Conservation (phyloP, 35 echinoderm and acorn worm species). For the Lytechinus variegatus region DNA sequence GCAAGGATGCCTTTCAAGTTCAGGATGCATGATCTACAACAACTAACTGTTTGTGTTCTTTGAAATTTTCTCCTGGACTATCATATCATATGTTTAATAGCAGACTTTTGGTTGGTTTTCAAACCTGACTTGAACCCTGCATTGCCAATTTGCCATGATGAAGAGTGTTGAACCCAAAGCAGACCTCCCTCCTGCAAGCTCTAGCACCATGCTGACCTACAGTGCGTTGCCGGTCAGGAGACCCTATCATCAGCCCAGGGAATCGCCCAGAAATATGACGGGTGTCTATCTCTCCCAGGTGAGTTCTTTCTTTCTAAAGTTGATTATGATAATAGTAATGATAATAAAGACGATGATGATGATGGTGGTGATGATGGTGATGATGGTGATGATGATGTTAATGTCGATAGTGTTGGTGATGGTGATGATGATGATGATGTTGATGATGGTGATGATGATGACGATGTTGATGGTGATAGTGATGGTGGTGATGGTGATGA, state of each 20-base stretch:
- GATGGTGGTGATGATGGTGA: too few species aligned
- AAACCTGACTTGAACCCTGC: not conserved
- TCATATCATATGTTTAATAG: not conserved
- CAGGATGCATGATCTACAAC: not conserved
- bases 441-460: too few species aligned
- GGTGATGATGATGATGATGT: too few species aligned
- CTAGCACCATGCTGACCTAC: conserved; percentile 67
- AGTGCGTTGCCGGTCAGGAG: conserved; percentile 59
- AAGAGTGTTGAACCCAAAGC: conserved; percentile 71
- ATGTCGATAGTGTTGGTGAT: too few species aligned
- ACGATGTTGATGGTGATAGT: too few species aligned
- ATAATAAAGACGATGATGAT: too few species aligned
- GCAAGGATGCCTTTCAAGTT: not conserved
- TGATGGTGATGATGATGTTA: too few species aligned
- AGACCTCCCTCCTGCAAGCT: conserved; percentile 61
- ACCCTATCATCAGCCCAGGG: conserved; percentile 39
- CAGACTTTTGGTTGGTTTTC: not conserved
- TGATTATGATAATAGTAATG: too few species aligned
- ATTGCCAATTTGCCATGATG: conserved; percentile 43
- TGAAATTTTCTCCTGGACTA: not conserved
- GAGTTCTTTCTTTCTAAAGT: not conserved
- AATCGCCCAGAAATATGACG: conserved; percentile 60
- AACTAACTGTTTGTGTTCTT: not conserved
- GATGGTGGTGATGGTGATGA: too few species aligned
- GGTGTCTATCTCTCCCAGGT: conserved; percentile 63